These are phyloP conservation scores for Pachydiplax longipennis DNA, from an alignment of 2,888 invertebrate species.

Conservation along the genomic window DNA sequence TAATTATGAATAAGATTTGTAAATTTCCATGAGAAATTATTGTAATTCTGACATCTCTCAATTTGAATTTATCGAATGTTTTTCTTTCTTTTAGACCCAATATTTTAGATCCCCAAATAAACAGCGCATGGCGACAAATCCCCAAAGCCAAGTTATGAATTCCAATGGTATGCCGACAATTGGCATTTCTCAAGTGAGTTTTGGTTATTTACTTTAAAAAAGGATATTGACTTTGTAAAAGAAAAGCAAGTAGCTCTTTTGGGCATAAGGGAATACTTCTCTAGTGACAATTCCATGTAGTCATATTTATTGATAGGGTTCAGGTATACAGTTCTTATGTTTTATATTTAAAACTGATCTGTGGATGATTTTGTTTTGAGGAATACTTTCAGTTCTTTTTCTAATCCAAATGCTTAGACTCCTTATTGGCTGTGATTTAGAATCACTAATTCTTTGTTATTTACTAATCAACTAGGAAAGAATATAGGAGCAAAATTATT, in stretches of 20 bases:
- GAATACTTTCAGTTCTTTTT: neutral
- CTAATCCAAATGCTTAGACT: neutral
- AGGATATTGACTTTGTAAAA: neutral
- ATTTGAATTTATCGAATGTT: conserved; percentile 18
- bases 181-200: conserved; percentile 27
- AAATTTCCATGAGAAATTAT: neutral
- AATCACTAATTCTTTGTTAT: neutral
- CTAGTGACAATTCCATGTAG: no score
- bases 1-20: neutral
- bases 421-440: neutral
- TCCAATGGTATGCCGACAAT: conserved; percentile 21
- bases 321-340: no score
- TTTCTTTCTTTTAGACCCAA: conserved; percentile 34
- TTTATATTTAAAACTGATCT: neutral
- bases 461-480: neutral
- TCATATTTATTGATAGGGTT: no score
- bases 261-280: no score
- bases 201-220: conserved; percentile 13
- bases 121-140: neutral
- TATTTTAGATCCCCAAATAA: conserved; percentile 8
- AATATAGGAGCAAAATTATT: no score
- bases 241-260: neutral
- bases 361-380: neutral
- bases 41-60: neutral
- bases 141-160: conserved; percentile 30